Conservation (phyloP, 1,140 invertebrate species). For the Drosophila pectinifera region DNA sequence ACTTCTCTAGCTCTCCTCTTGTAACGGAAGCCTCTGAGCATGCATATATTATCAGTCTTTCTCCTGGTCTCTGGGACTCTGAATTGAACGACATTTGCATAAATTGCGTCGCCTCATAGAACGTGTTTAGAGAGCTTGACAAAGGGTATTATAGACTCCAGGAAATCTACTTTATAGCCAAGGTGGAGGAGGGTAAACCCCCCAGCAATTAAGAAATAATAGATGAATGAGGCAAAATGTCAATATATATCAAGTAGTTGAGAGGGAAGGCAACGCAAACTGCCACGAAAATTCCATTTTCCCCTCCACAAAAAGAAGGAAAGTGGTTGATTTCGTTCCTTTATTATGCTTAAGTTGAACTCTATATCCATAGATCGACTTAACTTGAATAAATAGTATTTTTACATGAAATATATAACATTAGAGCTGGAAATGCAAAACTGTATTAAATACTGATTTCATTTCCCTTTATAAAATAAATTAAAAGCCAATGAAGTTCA, state of each 20-base stretch:
- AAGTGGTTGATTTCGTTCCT: constrained; percentile 4
- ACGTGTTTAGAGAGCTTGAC: constrained; percentile 47
- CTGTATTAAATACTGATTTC: background rate
- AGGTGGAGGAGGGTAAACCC: constrained; percentile 4
- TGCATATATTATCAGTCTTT: constrained; percentile 58
- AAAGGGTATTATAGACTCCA: constrained; percentile 36
- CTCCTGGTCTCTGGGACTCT: constrained; percentile 20
- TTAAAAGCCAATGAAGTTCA: background rate
- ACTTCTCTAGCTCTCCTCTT: constrained; percentile 13
- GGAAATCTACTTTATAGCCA: constrained; percentile 29
- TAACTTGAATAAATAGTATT: background rate
- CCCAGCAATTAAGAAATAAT: constrained; percentile 49
- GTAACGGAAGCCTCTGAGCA: constrained; percentile 69
- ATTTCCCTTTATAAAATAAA: background rate
- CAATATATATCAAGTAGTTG: constrained; percentile 30
- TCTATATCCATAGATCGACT: background rate
- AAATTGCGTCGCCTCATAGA: constrained; percentile 67
- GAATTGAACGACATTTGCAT: constrained; percentile 68
- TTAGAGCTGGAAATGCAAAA: background rate
- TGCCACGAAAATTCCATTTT: constrained; percentile 3
- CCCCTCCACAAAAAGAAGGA: background rate
- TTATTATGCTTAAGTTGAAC: background rate
- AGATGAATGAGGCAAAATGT: constrained; percentile 19
- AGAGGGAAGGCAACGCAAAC: background rate
- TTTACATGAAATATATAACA: background rate